These are phyloP conservation scores for Diloba caeruleocephala DNA, from an alignment of 2,888 invertebrate species.

Conservation along the genomic window DNA sequence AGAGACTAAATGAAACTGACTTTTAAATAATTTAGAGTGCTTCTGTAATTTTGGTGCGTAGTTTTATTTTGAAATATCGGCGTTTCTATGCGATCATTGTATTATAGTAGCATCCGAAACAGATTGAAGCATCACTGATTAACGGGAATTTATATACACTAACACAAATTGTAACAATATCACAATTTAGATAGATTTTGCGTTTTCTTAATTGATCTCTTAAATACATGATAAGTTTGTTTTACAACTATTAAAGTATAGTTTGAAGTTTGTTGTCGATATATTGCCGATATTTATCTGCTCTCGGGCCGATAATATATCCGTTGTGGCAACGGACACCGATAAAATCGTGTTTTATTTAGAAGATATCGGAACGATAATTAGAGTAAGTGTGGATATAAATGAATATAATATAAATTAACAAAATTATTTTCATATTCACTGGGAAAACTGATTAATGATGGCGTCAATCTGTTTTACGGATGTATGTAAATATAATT, in stretches of 20 bases:
- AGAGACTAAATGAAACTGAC: conserved; percentile 27
- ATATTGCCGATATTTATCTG: no score
- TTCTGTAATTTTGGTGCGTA: conserved; percentile 71
- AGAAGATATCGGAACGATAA: neutral
- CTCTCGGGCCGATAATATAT: no score
- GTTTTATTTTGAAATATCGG: conserved; percentile 41
- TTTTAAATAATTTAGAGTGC: conserved; percentile 54
- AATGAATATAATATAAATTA: neutral
- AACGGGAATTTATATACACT: neutral
- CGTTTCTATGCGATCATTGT: conserved; percentile 34
- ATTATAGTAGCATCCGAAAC: conserved; percentile 31
- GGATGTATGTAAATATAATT: conserved; percentile 54
- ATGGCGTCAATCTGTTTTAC: conserved; percentile 10
- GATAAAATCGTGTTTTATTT: no score
- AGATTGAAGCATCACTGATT: conserved; percentile 16
- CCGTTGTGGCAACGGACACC: no score
- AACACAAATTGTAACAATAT: no score
- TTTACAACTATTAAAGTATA: neutral
- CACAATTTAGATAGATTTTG: no score
- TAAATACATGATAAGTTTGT: neutral
- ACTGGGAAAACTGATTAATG: conserved; percentile 8
- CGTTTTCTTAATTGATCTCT: conserved; percentile 3
- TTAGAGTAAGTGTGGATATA: neutral
- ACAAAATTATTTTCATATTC: neutral
- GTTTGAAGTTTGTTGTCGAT: no score